phyloP scores from a whole-genome alignment of 2,113 vertebrate genomes.

The Macrotis lagotis region DNA sequence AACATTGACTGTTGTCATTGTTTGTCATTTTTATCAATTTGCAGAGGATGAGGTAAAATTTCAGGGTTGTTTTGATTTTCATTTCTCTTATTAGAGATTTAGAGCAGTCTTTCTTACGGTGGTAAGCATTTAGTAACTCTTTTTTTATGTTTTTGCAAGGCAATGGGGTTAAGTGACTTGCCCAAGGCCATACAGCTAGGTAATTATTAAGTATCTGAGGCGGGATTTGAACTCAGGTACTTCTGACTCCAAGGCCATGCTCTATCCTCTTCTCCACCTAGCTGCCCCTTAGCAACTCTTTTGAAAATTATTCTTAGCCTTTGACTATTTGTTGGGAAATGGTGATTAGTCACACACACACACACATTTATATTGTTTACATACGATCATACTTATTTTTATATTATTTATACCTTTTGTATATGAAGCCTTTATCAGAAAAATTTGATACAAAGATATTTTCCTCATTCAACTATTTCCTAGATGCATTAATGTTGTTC shows the following conservation, averaged over 20 bases:
- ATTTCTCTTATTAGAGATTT: not conserved
- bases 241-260: too few relatives aligned
- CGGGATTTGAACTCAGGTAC: too few relatives aligned
- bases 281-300: too few relatives aligned
- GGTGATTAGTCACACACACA: not conserved
- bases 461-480: not conserved
- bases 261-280: too few relatives aligned
- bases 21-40: not conserved
- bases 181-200: too few relatives aligned
- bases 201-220: too few relatives aligned
- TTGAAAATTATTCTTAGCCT: not conserved
- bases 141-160: too few relatives aligned
- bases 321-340: not conserved
- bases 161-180: too few relatives aligned
- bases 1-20: not conserved
- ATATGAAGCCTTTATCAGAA: not conserved
- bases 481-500: not conserved
- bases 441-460: not conserved
- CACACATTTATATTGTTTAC: not conserved
- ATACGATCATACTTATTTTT: not conserved
- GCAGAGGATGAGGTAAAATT: not conserved
- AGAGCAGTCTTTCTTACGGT: not conserved
- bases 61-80: not conserved
- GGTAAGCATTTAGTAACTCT: not conserved
- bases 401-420: not conserved